Percentiles rank a stretch among this genome's conserved stretches.
Conservation (phyloP, 2,797 vertebrate genomes). For the Coregonus sp. region DNA sequence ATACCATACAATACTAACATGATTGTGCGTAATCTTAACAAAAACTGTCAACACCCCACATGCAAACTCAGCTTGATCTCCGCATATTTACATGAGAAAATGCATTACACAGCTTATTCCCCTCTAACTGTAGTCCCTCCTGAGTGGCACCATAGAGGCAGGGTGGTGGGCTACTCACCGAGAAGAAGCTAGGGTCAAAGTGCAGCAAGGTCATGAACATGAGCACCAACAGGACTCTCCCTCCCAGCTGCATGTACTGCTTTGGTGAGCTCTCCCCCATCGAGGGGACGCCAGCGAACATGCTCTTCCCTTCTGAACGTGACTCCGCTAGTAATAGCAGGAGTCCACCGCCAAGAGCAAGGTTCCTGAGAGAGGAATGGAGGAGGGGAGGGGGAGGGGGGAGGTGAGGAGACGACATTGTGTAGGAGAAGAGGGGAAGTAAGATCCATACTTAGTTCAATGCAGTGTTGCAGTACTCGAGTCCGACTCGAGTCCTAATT, state of each 20-base stretch:
- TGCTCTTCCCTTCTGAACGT: slow-evolving; percentile 96
- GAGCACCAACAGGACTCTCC: slow-evolving; percentile 91
- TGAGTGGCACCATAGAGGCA: not conserved
- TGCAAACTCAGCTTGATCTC: not conserved
- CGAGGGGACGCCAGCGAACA: slow-evolving; percentile 94
- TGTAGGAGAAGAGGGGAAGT: not conserved
- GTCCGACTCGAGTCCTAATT: too few relatives aligned
- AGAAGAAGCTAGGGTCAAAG: slow-evolving; percentile 94
- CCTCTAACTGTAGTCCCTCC: not conserved
- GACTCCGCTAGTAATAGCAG: slow-evolving; percentile 93
- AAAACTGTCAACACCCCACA: not conserved
- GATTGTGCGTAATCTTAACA: not conserved
- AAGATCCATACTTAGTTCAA: not conserved
- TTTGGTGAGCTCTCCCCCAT: slow-evolving; percentile 89
- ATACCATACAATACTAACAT: too few relatives aligned
- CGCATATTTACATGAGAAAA: not conserved
- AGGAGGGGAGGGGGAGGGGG: slow-evolving; percentile 71
- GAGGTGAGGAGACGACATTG: slow-evolving; percentile 26
- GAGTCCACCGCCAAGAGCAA: slow-evolving; percentile 94
- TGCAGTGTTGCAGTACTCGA: not conserved
- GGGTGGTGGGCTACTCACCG: slow-evolving; percentile 78
- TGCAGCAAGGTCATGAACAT: slow-evolving; percentile 99
- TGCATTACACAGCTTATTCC: not conserved
- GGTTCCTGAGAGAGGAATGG: slow-evolving; percentile 78
- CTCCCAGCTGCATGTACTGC: slow-evolving; percentile 98